Evolutionary conservation across 2,888 invertebrate genomes (phyloP).

Genomic region (Oxytorus armatus): DNA sequence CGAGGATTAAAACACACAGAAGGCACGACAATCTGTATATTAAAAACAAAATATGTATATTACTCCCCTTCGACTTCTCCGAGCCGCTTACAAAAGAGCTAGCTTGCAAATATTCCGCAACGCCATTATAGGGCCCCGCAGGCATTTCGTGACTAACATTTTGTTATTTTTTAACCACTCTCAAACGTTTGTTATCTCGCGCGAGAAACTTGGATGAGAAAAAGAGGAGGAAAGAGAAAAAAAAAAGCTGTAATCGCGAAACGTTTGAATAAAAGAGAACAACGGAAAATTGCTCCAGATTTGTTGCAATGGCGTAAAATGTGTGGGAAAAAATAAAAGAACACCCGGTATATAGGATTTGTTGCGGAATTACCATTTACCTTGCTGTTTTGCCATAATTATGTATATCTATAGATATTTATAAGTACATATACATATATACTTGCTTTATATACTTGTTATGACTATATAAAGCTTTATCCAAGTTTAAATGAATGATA

Average conservation of each 20-base stretch:
- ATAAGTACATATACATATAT: too few relatives aligned
- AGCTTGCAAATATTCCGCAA: conserved; percentile 4
- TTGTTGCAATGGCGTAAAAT: conserved; percentile 3
- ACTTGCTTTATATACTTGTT: background rate
- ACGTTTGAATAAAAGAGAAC: background rate
- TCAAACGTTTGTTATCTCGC: background rate
- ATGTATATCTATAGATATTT: too few relatives aligned
- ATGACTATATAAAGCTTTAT: conserved; percentile 7
- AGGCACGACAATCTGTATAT: too few relatives aligned
- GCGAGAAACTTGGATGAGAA: conserved; percentile 3
- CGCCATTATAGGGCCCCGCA: conserved; percentile 23
- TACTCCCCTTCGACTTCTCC: conserved; percentile 10
- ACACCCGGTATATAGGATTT: background rate
- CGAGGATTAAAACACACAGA: background rate
- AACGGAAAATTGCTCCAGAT: conserved; percentile 12
- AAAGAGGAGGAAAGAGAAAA: too few relatives aligned
- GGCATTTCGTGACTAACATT: conserved; percentile 42
- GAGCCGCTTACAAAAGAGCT: background rate
- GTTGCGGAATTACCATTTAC: conserved; percentile 7
- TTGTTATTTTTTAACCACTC: background rate
- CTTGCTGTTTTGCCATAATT: too few relatives aligned
- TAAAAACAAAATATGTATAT: conserved; percentile 9
- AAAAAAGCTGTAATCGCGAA: background rate
- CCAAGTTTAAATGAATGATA: background rate
- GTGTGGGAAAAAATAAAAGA: background rate